phyloP scores from a whole-genome alignment of 2,888 invertebrate genomes.

The Monochamus alternatus region DNA sequence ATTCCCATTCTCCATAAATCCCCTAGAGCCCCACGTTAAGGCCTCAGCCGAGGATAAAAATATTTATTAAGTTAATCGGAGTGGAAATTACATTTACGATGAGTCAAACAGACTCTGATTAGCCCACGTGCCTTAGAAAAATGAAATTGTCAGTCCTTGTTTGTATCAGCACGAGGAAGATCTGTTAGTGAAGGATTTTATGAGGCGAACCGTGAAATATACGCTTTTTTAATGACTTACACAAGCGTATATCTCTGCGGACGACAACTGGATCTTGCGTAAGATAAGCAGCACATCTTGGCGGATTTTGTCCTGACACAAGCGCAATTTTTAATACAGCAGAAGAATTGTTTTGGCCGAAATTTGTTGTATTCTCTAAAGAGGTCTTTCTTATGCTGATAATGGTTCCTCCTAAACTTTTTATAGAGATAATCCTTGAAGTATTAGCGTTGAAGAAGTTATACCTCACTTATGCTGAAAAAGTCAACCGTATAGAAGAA shows the following conservation, averaged over 20 bases:
- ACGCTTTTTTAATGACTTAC: slow-evolving; percentile 4
- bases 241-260: slow-evolving; percentile 5
- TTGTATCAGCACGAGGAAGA: slow-evolving; percentile 1
- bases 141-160: slow-evolving; percentile 26
- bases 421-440: too few species aligned
- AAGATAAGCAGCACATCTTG: neutral
- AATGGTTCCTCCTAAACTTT: too few species aligned
- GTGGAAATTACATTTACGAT: slow-evolving; percentile 20
- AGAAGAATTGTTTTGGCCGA: too few species aligned
- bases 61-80: slow-evolving; percentile 26
- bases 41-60: slow-evolving; percentile 2
- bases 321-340: too few species aligned
- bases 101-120: slow-evolving; percentile 21
- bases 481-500: too few species aligned
- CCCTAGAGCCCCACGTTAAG: neutral
- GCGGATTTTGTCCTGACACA: neutral
- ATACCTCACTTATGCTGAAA: too few species aligned
- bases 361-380: too few species aligned
- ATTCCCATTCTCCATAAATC: slow-evolving; percentile 2
- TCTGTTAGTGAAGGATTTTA: slow-evolving; percentile 29
- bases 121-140: slow-evolving; percentile 13
- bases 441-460: too few species aligned
- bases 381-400: too few species aligned
- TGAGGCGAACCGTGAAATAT: slow-evolving; percentile 12
- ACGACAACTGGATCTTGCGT: neutral